Conservation (phyloP, 2,888 invertebrate genomes). For the Trichogramma evanescens region DNA sequence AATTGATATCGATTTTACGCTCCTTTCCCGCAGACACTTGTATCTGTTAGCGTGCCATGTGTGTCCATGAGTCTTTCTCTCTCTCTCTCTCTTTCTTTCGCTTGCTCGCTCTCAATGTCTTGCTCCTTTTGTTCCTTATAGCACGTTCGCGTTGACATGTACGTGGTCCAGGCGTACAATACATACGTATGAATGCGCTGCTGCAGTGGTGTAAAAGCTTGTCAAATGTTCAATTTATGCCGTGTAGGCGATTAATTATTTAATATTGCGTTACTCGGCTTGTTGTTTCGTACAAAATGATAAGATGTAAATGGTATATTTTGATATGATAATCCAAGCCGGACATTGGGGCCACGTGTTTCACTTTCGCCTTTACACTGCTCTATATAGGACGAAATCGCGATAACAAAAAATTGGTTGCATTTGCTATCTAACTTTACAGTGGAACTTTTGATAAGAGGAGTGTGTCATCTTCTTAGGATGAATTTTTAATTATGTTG, state of each 20-base stretch:
- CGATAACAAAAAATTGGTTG: too few relatives aligned
- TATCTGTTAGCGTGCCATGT: neutral
- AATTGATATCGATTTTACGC: slow-evolving; percentile 9
- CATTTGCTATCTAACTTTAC: too few relatives aligned
- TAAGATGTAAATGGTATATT: too few relatives aligned
- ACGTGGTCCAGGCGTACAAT: neutral
- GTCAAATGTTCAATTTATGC: slow-evolving; percentile 15
- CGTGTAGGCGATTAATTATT: slow-evolving; percentile 17
- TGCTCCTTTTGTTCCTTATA: slow-evolving; percentile 17
- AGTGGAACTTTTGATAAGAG: too few relatives aligned
- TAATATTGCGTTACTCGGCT: neutral
- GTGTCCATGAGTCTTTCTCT: neutral
- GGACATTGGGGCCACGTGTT: too few relatives aligned
- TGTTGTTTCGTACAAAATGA: too few relatives aligned
- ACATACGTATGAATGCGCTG: slow-evolving; percentile 8
- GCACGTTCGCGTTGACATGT: neutral
- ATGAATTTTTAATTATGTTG: too few relatives aligned
- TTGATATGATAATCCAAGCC: too few relatives aligned
- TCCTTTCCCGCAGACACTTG: neutral
- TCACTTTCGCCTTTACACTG: too few relatives aligned
- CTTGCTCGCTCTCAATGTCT: slow-evolving; percentile 13
- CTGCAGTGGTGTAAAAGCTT: slow-evolving; percentile 3
- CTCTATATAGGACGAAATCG: too few relatives aligned
- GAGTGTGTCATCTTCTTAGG: too few relatives aligned
- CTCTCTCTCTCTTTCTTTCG: too few relatives aligned